Base-by-base conservation (phyloP, 2,888 invertebrate species). In the Noctuana brunneofusca region DNA sequence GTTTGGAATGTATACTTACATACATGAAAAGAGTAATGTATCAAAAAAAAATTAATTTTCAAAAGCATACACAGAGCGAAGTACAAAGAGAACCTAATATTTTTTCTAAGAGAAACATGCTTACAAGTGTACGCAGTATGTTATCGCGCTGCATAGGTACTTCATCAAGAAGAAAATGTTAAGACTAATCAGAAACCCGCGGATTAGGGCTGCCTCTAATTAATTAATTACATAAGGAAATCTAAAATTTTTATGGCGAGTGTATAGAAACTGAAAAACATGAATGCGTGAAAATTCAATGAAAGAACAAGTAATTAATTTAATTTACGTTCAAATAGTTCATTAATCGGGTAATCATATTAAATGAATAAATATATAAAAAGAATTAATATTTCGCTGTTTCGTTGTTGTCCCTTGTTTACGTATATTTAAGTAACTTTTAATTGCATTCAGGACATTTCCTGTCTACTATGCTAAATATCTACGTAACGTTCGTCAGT, bases 141-240 rank as follows among this genome's bases (percentile, higher is more conserved):
- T 55, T 62, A 62, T 62, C 62, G 55, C 38, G n/a, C 41, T 60
- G 14, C 38, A 54, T 54, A n/a, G n/a, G n/a, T n/a, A 48, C 22
- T 60, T 60, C 55, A 62, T 55, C 48, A 30, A 49, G 35, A 55
- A 55, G 62, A 62, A 62, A 62, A 55, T 55, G 30, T 27, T 55
- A 54, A 59, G 35, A 48, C 55, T 55, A 62, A 62, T 62, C 62
- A 49, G 55, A 41, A 14, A 30, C 9, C 55, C 27, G 20, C 35
- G 14, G 11, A 9, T 55, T 41, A 62, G 55, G 55, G 62, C 20
- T 62, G 55, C 30, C 49, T 5, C n/a, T n/a, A n/a, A 53, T 12
- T 9, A 41, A 41, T 2, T 41, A 41, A 41, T 41, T 16, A 53
- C n/a, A n/a, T n/a, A n/a, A n/a, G n/a, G n/a, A n/a, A n/a, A n/a